Evolutionary conservation across 1,140 invertebrate species (phyloP), one percentile per base, ranked within the genome.

Genomic region (Drosophila yakuba): DNA sequence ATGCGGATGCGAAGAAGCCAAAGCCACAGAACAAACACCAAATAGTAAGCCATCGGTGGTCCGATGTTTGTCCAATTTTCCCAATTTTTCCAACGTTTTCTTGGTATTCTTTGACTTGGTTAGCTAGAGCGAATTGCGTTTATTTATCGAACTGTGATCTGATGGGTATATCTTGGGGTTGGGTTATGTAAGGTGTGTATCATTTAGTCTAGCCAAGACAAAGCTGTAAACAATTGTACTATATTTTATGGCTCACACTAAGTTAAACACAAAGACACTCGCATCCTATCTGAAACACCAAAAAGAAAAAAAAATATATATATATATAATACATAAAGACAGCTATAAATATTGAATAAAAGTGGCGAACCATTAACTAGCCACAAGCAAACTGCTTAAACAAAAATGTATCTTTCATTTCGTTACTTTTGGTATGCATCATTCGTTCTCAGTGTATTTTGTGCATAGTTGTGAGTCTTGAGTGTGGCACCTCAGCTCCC

Each of bases 331-430:
- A 58, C 63, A 51, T 60, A 78, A 59, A 76, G 66, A 78, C 39
- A 76, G 48, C 10, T 68, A 84, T 66, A 80, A 83, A 72, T 84
- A 85, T 80, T 84, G 47, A 84, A 84, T 84, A 84, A 84, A 80
- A 67, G 58, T 72, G 63, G 62, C 50, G 25, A 72, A 51, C 48
- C 63, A 75, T 71, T 79, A 75, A 71, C 20, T 25, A 54, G 57
- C 39, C 60, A 62, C 38, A 55, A n/a, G 23, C 15, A 25, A 67
- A 45, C 15, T 66, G 67, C 51, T 20, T 47, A 57, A 66, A 47
- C 25, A 45, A 47, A 39, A 35, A 58, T 74, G 44, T 59, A 61
- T 80, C 35, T 56, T 73, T 76, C 28, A 69, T 71, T 71, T 69
- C 54, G 28, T 71, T 71, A 69, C 20, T 69, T 67, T 71, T 71